Conservation (phyloP, 1,140 invertebrate genomes). For the Magallana gigas region DNA sequence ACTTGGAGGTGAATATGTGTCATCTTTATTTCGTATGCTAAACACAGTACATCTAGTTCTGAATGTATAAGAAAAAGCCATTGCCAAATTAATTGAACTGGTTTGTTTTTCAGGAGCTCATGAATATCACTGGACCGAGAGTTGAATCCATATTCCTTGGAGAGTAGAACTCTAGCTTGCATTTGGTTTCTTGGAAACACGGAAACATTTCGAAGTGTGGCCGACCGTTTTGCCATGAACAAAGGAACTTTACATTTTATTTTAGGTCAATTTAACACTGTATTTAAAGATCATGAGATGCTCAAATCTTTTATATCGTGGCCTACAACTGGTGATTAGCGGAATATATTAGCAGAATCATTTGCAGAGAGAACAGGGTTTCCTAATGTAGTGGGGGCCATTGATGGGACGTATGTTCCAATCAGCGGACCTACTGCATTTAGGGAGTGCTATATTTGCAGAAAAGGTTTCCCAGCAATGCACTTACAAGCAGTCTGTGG, state of each 20-base stretch:
- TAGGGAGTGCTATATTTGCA: no score
- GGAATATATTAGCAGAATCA: neutral
- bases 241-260: constrained; percentile 19
- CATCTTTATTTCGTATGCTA: no score
- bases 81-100: no score
- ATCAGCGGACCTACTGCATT: no score
- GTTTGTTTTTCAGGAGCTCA: constrained; percentile 6
- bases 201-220: constrained; percentile 54
- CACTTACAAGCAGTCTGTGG: no score
- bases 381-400: no score
- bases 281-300: no score
- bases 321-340: neutral
- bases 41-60: no score
- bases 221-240: constrained; percentile 51
- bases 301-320: neutral
- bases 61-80: no score
- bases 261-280: neutral
- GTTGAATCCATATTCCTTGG: neutral
- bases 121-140: constrained; percentile 37
- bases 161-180: constrained; percentile 39
- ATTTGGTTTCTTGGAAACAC: constrained; percentile 46
- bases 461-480: no score
- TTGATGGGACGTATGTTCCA: no score
- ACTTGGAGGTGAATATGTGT: no score
- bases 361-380: constrained; percentile 33